Conservation (phyloP, 2,113 vertebrate genomes). For the Gorsachius goisagi region DNA sequence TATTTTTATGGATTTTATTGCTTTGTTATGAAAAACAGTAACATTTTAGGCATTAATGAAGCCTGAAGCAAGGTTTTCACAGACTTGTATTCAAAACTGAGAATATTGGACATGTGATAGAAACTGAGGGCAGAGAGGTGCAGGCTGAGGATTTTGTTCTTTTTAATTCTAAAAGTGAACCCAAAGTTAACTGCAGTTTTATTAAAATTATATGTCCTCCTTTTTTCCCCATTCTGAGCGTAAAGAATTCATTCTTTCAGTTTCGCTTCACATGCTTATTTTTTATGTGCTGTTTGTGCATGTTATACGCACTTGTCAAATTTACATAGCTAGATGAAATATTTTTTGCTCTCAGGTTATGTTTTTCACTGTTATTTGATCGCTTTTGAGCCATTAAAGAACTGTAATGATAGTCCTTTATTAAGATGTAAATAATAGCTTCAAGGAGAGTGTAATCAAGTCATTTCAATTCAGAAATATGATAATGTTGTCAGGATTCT, state of each 20-base stretch:
- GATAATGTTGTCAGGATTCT: constrained; percentile 5
- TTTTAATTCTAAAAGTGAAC: neutral
- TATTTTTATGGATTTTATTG: neutral
- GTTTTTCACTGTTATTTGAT: neutral
- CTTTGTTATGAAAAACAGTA: neutral
- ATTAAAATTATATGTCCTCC: neutral
- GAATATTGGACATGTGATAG: neutral
- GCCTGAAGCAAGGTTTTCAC: neutral
- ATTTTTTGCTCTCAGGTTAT: neutral
- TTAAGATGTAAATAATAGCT: constrained; percentile 39
- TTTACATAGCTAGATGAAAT: neutral
- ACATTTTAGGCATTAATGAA: neutral
- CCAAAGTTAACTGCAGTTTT: neutral
- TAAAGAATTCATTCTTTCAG: neutral
- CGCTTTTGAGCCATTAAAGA: neutral
- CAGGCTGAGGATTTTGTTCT: neutral
- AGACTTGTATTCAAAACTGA: neutral
- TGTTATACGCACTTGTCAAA: neutral
- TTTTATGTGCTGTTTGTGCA: neutral
- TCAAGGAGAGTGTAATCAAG: constrained; percentile 9
- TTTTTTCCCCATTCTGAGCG: neutral
- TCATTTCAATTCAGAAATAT: neutral
- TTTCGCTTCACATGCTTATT: neutral
- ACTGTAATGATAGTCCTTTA: neutral
- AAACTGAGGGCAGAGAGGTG: neutral